phyloP scores from a whole-genome alignment of 2,888 invertebrate species.

The Tipula confusa region DNA sequence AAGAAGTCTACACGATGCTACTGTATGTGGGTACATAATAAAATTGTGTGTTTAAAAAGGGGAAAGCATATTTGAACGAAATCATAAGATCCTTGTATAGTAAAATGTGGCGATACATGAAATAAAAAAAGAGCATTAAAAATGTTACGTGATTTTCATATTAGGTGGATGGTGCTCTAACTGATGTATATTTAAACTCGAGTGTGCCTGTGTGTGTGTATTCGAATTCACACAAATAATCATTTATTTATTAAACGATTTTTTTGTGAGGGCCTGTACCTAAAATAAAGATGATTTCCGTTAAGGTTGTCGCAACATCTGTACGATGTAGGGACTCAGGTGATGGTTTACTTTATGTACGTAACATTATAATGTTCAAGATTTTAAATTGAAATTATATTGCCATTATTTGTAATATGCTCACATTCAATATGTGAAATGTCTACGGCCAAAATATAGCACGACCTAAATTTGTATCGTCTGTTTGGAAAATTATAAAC shows the following conservation, averaged over 20 bases:
- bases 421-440: no score
- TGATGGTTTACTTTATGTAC: neutral
- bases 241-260: neutral
- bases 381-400: neutral
- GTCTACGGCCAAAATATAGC: no score
- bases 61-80: neutral
- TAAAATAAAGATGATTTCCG: neutral
- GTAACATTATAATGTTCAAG: neutral
- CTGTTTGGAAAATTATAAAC: no score
- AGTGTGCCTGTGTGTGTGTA: neutral
- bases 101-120: neutral
- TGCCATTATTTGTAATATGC: no score
- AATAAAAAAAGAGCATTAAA: neutral
- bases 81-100: neutral
- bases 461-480: no score
- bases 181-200: neutral
- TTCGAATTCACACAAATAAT: constrained; percentile 7
- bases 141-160: constrained; percentile 8
- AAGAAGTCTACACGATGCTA: neutral
- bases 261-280: neutral
- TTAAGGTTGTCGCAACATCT: neutral
- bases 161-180: neutral
- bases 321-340: neutral
- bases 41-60: neutral
- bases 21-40: neutral